phyloP scores from a whole-genome alignment of 1,140 invertebrate genomes.

The Cydia amplana region DNA sequence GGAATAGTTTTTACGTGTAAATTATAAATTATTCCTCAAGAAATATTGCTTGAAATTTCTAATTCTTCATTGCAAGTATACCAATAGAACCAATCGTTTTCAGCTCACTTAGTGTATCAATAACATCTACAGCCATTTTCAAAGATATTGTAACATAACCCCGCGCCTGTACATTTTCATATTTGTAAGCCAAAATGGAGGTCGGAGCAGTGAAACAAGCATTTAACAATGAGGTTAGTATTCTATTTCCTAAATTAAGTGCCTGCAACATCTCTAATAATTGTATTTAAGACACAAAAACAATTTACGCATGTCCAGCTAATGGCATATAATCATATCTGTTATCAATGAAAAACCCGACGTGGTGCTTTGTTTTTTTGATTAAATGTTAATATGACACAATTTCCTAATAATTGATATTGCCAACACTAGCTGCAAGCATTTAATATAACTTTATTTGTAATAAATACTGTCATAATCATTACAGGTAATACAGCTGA shows the following conservation, averaged over 20 bases:
- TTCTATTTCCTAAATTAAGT: not conserved
- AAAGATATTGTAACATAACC: slow-evolving; percentile 17
- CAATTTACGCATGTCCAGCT: no score
- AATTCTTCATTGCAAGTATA: not conserved
- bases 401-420: no score
- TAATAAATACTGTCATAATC: slow-evolving; percentile 23
- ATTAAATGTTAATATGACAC: no score
- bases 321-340: no score
- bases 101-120: not conserved
- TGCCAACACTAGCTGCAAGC: no score
- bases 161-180: not conserved
- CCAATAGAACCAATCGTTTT: not conserved
- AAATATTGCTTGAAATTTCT: not conserved
- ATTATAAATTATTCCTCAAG: not conserved
- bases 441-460: not conserved
- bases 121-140: not conserved
- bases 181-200: slow-evolving; percentile 55
- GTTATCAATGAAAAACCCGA: no score
- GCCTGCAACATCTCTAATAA: no score
- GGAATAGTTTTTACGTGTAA: not conserved
- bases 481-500: slow-evolving; percentile 68
- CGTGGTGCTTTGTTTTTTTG: no score
- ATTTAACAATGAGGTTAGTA: slow-evolving; percentile 69
- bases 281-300: not conserved
- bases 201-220: slow-evolving; percentile 73